These are phyloP conservation scores for Metellina segmentata DNA, from an alignment of 2,888 invertebrate genomes.

Conservation along the genomic window DNA sequence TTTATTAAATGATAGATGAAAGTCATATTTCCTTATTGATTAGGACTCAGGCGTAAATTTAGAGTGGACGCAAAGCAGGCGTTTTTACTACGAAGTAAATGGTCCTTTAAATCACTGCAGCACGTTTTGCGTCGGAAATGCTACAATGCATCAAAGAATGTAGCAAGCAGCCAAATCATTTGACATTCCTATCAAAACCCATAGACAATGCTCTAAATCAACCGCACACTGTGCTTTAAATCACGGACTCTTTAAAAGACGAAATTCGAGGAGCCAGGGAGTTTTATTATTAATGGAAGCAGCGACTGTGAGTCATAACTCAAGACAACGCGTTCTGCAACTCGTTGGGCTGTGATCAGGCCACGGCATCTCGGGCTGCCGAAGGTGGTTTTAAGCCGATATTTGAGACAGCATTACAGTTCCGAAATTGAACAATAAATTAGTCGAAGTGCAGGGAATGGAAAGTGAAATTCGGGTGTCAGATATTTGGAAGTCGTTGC, in stretches of 20 bases:
- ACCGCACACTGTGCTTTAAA: neutral
- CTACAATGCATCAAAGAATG: slow-evolving; percentile 35
- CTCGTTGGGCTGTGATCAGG: slow-evolving; percentile 35
- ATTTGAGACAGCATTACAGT: neutral
- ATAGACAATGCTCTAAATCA: slow-evolving; percentile 37
- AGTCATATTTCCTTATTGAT: slow-evolving; percentile 18
- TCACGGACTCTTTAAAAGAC: neutral
- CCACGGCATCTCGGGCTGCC: neutral
- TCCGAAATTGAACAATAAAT: slow-evolving; percentile 54
- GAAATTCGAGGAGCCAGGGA: neutral
- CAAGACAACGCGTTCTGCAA: slow-evolving; percentile 28
- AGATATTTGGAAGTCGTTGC: slow-evolving; percentile 23
- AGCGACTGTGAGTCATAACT: slow-evolving; percentile 25
- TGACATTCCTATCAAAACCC: slow-evolving; percentile 34
- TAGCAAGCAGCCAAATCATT: slow-evolving; percentile 21
- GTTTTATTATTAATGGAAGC: slow-evolving; percentile 54
- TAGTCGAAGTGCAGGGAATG: slow-evolving; percentile 10
- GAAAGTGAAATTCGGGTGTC: slow-evolving; percentile 52
- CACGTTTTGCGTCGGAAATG: neutral
- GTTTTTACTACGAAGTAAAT: slow-evolving; percentile 22
- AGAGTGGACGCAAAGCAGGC: slow-evolving; percentile 19
- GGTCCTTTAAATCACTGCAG: slow-evolving; percentile 32
- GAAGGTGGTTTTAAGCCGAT: neutral
- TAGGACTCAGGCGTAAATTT: slow-evolving; percentile 22
- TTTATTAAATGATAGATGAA: too few relatives aligned